Evolutionary conservation across 30 jellyfish, hydroid and myxozoan species (phyloP).

Genomic region (Hydra vulgaris): DNA sequence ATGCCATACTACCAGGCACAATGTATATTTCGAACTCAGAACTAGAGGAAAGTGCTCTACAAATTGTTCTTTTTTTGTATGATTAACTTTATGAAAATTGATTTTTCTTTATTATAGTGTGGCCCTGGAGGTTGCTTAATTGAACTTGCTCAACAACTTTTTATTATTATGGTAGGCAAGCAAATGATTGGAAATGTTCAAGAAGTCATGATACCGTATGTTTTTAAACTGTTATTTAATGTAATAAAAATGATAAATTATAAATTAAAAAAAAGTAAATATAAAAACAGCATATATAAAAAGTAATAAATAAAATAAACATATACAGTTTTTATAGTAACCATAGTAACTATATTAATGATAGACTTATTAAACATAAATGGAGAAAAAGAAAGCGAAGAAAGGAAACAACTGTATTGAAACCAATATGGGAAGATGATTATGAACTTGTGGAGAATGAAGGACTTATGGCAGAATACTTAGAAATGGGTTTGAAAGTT

Average conservation of each 20-base stretch:
- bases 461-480: conserved; percentile 82
- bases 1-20: no score
- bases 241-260: no score
- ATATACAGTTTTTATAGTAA: neutral
- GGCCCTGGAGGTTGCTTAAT: conserved; percentile 97
- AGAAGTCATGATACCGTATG: conserved; percentile 97
- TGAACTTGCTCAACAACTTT: conserved; percentile 94
- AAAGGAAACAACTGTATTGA: conserved; percentile 49
- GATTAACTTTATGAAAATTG: no score
- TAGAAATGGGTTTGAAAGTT: conserved; percentile 76
- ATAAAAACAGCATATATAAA: no score
- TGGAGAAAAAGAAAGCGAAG: conserved; percentile 78
- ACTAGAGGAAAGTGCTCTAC: no score
- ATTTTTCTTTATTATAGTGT: conserved; percentile 56
- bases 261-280: no score
- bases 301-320: no score
- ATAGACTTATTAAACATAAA: conserved; percentile 69
- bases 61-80: no score
- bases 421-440: conserved; percentile 97
- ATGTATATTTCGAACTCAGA: no score
- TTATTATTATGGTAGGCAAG: conserved; percentile 93
- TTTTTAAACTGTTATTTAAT: neutral
- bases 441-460: conserved; percentile 88
- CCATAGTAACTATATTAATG: no score
- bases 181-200: conserved; percentile 90